Conservation (phyloP, 53 echinoderm and acorn worm genomes). For the Echinometra lucunter region DNA sequence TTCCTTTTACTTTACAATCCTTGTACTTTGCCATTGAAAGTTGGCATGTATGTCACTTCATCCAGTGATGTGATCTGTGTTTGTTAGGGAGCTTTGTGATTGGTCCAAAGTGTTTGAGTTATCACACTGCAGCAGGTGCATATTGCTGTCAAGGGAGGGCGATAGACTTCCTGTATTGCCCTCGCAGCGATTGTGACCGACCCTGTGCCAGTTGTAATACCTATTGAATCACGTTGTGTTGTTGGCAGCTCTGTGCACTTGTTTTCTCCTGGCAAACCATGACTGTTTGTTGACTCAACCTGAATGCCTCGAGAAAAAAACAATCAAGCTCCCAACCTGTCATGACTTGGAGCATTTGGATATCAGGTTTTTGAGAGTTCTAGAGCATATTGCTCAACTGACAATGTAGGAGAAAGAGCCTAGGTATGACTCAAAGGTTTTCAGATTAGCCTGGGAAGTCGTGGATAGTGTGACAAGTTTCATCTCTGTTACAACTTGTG, state of each 20-base stretch:
- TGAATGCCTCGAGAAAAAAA: conserved; percentile 30
- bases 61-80: not conserved
- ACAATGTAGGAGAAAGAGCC: not conserved
- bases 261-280: not conserved
- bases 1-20: no score
- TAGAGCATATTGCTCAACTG: not conserved
- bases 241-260: not conserved
- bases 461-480: not conserved
- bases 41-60: not conserved
- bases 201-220: conserved; percentile 43
- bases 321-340: conserved; percentile 18
- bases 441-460: conserved; percentile 44
- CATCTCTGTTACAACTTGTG: not conserved
- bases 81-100: conserved; percentile 7
- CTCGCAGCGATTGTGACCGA: conserved; percentile 19
- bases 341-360: conserved; percentile 14
- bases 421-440: conserved; percentile 29
- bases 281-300: conserved; percentile 51
- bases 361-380: conserved; percentile 11
- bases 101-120: conserved; percentile 16
- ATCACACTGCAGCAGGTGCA: not conserved
- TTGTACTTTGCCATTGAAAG: no score
- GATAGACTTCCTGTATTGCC: conserved; percentile 48
- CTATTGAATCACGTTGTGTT: not conserved
- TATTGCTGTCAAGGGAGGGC: not conserved